phyloP scores from a whole-genome alignment of 1,140 invertebrate species.

The Atopsyche davidsoni region DNA sequence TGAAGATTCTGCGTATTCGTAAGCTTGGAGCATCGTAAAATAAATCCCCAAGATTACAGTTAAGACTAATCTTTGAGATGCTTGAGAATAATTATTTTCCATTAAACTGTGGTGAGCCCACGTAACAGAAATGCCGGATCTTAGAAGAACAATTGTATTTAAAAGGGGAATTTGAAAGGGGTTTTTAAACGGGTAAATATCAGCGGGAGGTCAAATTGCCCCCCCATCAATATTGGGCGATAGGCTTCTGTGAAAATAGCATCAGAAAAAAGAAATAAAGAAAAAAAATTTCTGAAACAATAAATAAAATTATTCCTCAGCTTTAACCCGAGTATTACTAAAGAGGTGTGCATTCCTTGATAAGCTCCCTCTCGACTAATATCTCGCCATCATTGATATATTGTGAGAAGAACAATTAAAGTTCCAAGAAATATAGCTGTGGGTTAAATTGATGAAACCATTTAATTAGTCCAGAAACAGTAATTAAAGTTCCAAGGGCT shows the following conservation, averaged over 20 bases:
- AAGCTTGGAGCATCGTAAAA: no score
- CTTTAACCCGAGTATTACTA: constrained; percentile 47
- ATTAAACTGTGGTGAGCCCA: constrained; percentile 50
- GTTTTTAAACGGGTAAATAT: constrained; percentile 55
- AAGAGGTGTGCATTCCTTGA: no score
- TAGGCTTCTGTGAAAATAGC: constrained; percentile 58
- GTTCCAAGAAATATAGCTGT: no score
- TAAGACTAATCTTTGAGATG: constrained; percentile 40
- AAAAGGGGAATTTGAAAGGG: constrained; percentile 55
- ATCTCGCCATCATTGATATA: no score
- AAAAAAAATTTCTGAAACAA: constrained; percentile 58
- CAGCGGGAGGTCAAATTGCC: constrained; percentile 49
- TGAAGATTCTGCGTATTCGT: constrained; percentile 45
- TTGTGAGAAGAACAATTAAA: no score
- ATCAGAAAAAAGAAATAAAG: constrained; percentile 60
- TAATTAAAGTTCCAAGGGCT: constrained; percentile 40
- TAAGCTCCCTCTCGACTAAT: no score
- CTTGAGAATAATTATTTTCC: constrained; percentile 44
- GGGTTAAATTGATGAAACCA: constrained; percentile 47
- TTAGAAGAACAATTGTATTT: constrained; percentile 56
- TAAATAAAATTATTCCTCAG: constrained; percentile 58
- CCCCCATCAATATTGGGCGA: constrained; percentile 57
- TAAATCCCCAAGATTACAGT: constrained; percentile 53
- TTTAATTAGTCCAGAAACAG: constrained; percentile 44
- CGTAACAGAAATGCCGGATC: constrained; percentile 49